Evolutionary conservation across 2,888 invertebrate genomes (phyloP).

Genomic region (Glaucopsyche alexis): DNA sequence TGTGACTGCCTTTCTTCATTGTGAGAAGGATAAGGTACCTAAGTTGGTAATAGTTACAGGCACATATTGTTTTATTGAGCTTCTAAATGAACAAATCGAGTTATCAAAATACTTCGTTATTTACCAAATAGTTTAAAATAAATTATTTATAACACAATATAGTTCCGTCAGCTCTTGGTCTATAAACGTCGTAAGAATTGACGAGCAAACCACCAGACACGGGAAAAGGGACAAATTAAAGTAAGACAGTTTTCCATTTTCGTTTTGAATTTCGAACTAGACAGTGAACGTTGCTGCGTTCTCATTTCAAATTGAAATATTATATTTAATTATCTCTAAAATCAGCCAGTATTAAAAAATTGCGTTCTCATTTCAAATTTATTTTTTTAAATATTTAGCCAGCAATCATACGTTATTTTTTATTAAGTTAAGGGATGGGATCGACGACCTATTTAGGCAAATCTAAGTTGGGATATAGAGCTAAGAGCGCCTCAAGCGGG

Average conservation of each 20-base stretch:
- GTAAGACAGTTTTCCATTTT: conserved; percentile 21
- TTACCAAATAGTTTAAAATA: no score
- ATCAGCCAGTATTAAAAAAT: not conserved
- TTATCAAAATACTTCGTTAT: no score
- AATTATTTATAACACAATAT: no score
- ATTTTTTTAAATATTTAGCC: not conserved
- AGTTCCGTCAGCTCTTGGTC: not conserved
- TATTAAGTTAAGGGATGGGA: conserved; percentile 56
- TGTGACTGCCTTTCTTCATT: no score
- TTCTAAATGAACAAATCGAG: no score
- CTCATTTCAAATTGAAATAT: not conserved
- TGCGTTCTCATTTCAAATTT: no score
- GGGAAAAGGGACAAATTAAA: conserved; percentile 25
- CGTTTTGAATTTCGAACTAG: conserved; percentile 21
- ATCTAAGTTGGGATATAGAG: conserved; percentile 62
- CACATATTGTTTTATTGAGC: no score
- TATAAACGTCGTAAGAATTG: conserved; percentile 26
- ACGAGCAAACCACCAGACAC: conserved; percentile 25
- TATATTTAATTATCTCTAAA: not conserved
- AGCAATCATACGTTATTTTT: conserved; percentile 38
- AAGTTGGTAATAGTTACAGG: no score
- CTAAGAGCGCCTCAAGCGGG: conserved; percentile 68
- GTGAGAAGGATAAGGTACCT: no score
- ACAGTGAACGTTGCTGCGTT: conserved; percentile 14
- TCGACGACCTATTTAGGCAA: conserved; percentile 72